Evolutionary conservation across 2,113 vertebrate species (phyloP), one percentile per base, ranked within the genome.

Genomic region (Geococcyx californianus): DNA sequence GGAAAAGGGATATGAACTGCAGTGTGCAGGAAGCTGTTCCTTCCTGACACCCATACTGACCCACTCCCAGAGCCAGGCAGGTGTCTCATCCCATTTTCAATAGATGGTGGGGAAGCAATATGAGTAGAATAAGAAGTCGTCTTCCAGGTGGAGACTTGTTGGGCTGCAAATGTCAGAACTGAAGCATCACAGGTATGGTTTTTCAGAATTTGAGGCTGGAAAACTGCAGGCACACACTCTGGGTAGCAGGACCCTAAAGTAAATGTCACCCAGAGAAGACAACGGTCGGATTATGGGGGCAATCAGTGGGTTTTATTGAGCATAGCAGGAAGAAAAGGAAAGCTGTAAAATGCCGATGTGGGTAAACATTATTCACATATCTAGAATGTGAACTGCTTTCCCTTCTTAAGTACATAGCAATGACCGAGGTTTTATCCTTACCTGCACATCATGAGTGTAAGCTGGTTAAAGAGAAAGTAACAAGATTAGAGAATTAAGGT

Each of bases 381-480:
- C 80, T 87, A 74, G 52, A 87, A 84, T 25, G 23, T 64, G 93
- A 96, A 60, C 80, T 87, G 80, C 91, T 90, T 54, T 77, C 86
- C 52, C 49, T 68, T 95, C 83, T 72, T 92, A 68, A 84, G 89
- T 86, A 78, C 83, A 92, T 68, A 92, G 86, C 93, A 78, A 47
- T 94, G 84, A 49, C 86, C 1, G 1, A 86, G 79, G 79, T 34
- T 92, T 85, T 73, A 67, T 85, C 67, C 75, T 92, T 74, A 73
- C 36, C 56, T 33, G 15, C 68, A 45, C 72, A 34, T 18, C 24
- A 7, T 4, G 79, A 24, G 45, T 40, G 73, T 83, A 77, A 90
- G 79, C 72, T 80, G 85, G 78, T 93, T 96, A 95, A 95, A 93
- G 86, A 95, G 83, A 88, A 96, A 75, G 76, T 89, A 93, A 94